Evolutionary conservation across 2,888 invertebrate genomes (phyloP).

Genomic region (Catocala fraxini): DNA sequence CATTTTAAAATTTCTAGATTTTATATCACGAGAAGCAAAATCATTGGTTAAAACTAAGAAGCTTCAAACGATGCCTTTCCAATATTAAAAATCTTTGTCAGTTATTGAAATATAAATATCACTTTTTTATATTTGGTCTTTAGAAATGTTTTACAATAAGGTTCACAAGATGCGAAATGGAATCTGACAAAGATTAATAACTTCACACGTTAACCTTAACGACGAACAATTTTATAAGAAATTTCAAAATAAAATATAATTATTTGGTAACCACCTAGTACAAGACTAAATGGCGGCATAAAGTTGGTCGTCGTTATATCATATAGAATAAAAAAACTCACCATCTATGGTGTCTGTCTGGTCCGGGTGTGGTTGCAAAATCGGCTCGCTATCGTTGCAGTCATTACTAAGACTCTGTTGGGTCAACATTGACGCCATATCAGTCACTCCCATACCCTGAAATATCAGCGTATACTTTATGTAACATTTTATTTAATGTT

Average conservation of each 20-base stretch:
- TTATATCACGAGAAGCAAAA: conserved; percentile 32
- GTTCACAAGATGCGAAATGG: conserved; percentile 13
- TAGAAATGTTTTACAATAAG: neutral
- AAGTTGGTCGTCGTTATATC: conserved; percentile 23
- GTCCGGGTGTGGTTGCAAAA: conserved; percentile 89
- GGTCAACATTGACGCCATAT: conserved; percentile 89
- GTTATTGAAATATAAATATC: conserved; percentile 20
- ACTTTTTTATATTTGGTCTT: neutral
- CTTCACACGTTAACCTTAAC: conserved; percentile 27
- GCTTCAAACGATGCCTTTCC: conserved; percentile 27
- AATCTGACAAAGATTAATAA: conserved; percentile 47
- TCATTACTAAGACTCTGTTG: conserved; percentile 89
- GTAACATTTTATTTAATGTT: neutral
- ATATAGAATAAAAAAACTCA: conserved; percentile 77
- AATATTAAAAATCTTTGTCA: conserved; percentile 31
- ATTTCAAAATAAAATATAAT: neutral
- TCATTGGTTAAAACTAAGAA: conserved; percentile 28
- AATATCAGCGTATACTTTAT: conserved; percentile 57
- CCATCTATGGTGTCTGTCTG: conserved; percentile 92
- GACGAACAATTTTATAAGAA: conserved; percentile 9
- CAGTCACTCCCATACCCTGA: conserved; percentile 88
- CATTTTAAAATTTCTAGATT: too few relatives aligned
- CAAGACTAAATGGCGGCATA: neutral
- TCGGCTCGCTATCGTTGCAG: conserved; percentile 87
- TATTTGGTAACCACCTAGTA: neutral